Percentiles rank a stretch among this genome's conserved stretches.
Conservation (phyloP, 2,888 invertebrate species). For the Acronicta aceris region DNA sequence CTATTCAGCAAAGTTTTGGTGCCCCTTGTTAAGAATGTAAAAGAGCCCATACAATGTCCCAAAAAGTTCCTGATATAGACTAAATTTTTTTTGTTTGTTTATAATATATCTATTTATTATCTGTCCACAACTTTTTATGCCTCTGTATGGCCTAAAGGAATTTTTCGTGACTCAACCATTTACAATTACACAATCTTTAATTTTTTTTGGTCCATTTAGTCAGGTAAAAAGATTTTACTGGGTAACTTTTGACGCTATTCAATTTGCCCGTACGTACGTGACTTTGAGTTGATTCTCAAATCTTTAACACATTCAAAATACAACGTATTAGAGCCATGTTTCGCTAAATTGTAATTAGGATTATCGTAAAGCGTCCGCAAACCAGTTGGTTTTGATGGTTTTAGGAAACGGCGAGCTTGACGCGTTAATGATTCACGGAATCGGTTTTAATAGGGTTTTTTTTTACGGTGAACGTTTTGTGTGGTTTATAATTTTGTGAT, state of each 20-base stretch:
- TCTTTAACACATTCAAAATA: constrained; percentile 36
- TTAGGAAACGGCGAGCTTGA: constrained; percentile 48
- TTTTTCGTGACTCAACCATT: constrained; percentile 32
- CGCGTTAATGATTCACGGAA: constrained; percentile 67
- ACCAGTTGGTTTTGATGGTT: constrained; percentile 53
- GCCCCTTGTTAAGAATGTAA: constrained; percentile 29
- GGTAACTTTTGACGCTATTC: constrained; percentile 39
- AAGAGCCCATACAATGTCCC: constrained; percentile 14
- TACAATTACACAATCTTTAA: constrained; percentile 15
- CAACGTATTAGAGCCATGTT: constrained; percentile 37
- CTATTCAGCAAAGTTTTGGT: constrained; percentile 35
- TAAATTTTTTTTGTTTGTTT: constrained; percentile 37
- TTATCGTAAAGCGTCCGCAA: constrained; percentile 46
- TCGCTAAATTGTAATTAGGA: constrained; percentile 46
- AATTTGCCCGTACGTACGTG: constrained; percentile 47
- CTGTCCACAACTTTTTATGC: constrained; percentile 12
- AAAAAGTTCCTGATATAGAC: constrained; percentile 32
- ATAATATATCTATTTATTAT: too few species aligned
- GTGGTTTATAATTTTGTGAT: constrained; percentile 49
- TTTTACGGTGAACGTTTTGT: constrained; percentile 54
- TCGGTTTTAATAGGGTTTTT: constrained; percentile 59
- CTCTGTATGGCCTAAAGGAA: constrained; percentile 30
- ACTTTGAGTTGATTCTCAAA: constrained; percentile 37
- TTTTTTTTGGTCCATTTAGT: constrained; percentile 16
- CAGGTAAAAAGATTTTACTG: constrained; percentile 52